Base-by-base conservation (phyloP, 2,888 invertebrate genomes). In the Peribatodes rhomboidaria region DNA sequence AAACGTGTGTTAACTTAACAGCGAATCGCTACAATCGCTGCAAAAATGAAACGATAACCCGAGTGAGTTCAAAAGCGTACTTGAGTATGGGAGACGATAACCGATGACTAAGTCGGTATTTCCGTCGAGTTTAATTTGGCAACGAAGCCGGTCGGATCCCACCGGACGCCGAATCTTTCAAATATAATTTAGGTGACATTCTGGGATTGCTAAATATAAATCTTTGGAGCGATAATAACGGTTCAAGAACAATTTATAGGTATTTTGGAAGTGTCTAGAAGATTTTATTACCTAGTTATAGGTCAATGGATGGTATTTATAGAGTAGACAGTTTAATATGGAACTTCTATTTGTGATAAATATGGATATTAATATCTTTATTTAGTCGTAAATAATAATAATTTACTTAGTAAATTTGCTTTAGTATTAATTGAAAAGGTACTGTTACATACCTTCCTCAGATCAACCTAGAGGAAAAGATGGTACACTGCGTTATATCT, bases 91-190 rank as follows among this genome's bases (percentile, higher is more conserved):
- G 35, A 11, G 10, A 31, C 22, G 22, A 37, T 46, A 56, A n/a
- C 35, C 0, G 13, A n/a, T 52, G 52, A 59, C 20, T 59, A 59
- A 59, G 18, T 11, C 33, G 14, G 50, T 44, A 59, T 59, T 42
- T 59, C 52, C 52, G 59, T 44, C 42, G 7, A 7, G 44, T 60
- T 53, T 53, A 50, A 47, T 54, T 58, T 58, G 53, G 58, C 58
- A 54, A 35, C 53, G 31, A 13, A 22, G 27, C 52, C 20, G 39
- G 14, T 22, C n/a, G 62, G 50, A 62, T 22, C 13, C 22, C 46
- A 9, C 46, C 46, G 46, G 46, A 46, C 22, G 46, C n/a, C 7
- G n/a, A 46, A 13, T 44, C 50, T 50, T 42, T 20, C 20, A 49
- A 31, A 49, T 33, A 33, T 49, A 16, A 49, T 49, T 49, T 18